phyloP scores from a whole-genome alignment of 2,888 invertebrate species.

The Pocota personata region DNA sequence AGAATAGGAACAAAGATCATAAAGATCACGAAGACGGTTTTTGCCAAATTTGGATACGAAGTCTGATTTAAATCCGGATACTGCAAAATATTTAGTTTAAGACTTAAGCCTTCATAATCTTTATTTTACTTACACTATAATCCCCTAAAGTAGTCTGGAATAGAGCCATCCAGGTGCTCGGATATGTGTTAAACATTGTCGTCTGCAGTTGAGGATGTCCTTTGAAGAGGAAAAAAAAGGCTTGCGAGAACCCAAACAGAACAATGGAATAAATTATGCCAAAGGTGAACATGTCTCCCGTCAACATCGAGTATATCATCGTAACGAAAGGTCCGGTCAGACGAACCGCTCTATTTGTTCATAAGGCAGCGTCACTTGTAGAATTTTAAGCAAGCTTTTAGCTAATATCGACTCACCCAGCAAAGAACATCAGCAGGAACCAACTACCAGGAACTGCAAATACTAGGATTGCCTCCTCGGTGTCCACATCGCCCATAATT shows the following conservation, averaged over 20 bases:
- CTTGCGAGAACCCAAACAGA: slow-evolving; percentile 97
- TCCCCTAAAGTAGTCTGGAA: slow-evolving; percentile 99
- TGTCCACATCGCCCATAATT: slow-evolving; percentile 87
- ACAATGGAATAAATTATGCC: slow-evolving; percentile 98
- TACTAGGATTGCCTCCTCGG: slow-evolving; percentile 95
- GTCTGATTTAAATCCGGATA: slow-evolving; percentile 95
- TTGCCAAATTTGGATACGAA: slow-evolving; percentile 95
- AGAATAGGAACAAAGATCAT: slow-evolving; percentile 99
- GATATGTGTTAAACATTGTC: slow-evolving; percentile 92
- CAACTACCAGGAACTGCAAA: slow-evolving; percentile 98
- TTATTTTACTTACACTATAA: slow-evolving; percentile 90
- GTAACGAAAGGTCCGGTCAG: slow-evolving; percentile 99
- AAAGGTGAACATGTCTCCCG: slow-evolving; percentile 99
- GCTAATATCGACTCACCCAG: slow-evolving; percentile 88
- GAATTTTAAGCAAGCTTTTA: slow-evolving; percentile 24
- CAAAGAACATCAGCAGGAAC: slow-evolving; percentile 99
- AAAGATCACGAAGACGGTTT: slow-evolving; percentile 98
- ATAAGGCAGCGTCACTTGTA: not conserved
- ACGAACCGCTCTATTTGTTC: slow-evolving; percentile 89
- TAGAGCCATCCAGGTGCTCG: slow-evolving; percentile 98
- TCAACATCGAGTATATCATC: slow-evolving; percentile 99
- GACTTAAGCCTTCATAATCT: not conserved
- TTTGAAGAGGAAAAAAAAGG: slow-evolving; percentile 97
- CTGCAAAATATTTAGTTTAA: slow-evolving; percentile 84
- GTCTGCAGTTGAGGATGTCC: slow-evolving; percentile 92